Base-by-base conservation (phyloP, 2,797 vertebrate species). In the Setipinna tenuifilis region DNA sequence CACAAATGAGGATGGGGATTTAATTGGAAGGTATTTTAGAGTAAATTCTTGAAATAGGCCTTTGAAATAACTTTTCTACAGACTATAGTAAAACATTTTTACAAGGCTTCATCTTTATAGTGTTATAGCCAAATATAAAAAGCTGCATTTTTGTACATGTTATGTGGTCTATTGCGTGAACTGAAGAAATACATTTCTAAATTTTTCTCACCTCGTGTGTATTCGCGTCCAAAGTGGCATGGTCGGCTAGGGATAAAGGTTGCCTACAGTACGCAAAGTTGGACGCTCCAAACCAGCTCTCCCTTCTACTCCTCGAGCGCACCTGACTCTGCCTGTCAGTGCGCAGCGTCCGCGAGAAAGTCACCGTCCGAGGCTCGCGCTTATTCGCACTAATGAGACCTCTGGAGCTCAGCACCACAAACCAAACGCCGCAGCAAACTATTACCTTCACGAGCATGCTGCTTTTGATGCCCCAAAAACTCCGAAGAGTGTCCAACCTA, bases 181-280 rank as follows among this genome's bases (percentile, higher is more conserved):
- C 5, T 41, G 35, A 41, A 41, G 35, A 41, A 41, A 5, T n/a
- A n/a, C n/a, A n/a, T n/a, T n/a, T 5, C 35, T 41, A 41, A 2
- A 41, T 41, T 41, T 41, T 5, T 41, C 88, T 90, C 48, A 90
- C 90, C 90, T 90, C 90, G 35, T 85, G 83, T 1, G 87, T 89
- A 62, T 88, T 85, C 1, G 82, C 28, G 19, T 88, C 85, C 80
- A 90, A 62, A 44, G 44, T 57, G 19, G 7, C 25, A 16, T 25
- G 68, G 9, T 89, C 86, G 35, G 44, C 59, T 21, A 78, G 44
- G 14, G 85, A 86, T 80, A 89, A 35, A 10, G 88, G 48, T 21
- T 75, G 75, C 57, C 75, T 86, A 84, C 87, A 89, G 12, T 75
- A 82, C 6, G 58, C 50, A 78, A 88, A 89, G 65, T 7, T 83